Evolutionary conservation across 2,888 invertebrate genomes (phyloP).

Genomic region (Drosophila borealis): DNA sequence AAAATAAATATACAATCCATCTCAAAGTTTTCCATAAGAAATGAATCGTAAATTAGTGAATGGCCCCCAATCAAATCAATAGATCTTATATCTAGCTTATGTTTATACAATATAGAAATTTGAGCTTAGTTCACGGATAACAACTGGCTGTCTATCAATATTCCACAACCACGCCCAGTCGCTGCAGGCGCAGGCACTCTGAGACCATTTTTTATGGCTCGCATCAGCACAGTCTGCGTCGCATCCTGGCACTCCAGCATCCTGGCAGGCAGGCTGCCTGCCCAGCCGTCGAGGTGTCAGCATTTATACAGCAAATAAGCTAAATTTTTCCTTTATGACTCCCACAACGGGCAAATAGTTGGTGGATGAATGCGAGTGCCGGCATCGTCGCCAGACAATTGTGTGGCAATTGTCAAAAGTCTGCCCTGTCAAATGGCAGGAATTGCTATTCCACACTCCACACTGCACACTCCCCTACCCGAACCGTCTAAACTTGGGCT

Average conservation of each 20-base stretch:
- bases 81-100: conserved; percentile 18
- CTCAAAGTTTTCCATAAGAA: background rate
- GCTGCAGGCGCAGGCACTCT: conserved; percentile 43
- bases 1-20: background rate
- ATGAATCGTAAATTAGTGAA: conserved; percentile 11
- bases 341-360: conserved; percentile 56
- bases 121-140: conserved; percentile 10
- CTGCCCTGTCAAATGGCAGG: conserved; percentile 45
- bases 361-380: conserved; percentile 48
- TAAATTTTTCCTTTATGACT: conserved; percentile 74
- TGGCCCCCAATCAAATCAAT: background rate
- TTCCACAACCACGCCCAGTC: conserved; percentile 16
- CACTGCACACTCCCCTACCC: background rate
- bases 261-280: conserved; percentile 13
- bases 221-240: conserved; percentile 39
- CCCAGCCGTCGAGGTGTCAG: conserved; percentile 66
- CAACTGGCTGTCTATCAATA: conserved; percentile 31
- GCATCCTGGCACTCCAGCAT: conserved; percentile 24
- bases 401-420: conserved; percentile 83
- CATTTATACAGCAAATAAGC: conserved; percentile 77
- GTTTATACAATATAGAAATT: conserved; percentile 28
- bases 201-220: conserved; percentile 57
- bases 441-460: conserved; percentile 13
- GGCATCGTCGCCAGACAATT: conserved; percentile 72
- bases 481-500: conserved; percentile 28